Percentiles rank a stretch among this genome's conserved stretches.
Evolutionary conservation across 2,888 invertebrate species (phyloP).

Genomic region (Julus scandinavius): DNA sequence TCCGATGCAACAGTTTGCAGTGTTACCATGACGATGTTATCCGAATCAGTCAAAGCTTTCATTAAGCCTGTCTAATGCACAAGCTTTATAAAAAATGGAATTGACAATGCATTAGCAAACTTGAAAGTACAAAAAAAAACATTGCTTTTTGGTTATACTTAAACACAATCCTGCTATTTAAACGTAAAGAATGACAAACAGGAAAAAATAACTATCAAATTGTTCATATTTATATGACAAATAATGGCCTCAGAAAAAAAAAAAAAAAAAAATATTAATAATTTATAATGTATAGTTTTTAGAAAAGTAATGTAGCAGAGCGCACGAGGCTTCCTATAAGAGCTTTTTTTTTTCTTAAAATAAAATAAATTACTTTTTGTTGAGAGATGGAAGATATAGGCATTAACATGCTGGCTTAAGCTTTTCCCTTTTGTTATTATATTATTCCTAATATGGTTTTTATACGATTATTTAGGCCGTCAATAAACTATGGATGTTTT

Average conservation of each 20-base stretch:
- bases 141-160: not conserved
- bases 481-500: slow-evolving; percentile 33
- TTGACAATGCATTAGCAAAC: not conserved
- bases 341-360: slow-evolving; percentile 17
- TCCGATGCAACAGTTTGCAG: no score
- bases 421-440: slow-evolving; percentile 18
- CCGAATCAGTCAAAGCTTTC: not conserved
- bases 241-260: not conserved
- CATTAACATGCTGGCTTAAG: slow-evolving; percentile 12
- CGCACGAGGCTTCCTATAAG: not conserved
- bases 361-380: slow-evolving; percentile 28
- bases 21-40: no score
- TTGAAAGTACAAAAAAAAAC: not conserved
- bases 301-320: not conserved
- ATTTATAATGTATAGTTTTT: slow-evolving; percentile 27
- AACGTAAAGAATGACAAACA: not conserved
- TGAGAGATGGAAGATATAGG: not conserved
- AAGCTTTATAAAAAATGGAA: not conserved
- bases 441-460: slow-evolving; percentile 27
- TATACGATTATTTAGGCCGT: slow-evolving; percentile 27
- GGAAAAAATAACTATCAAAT: not conserved
- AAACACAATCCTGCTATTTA: not conserved
- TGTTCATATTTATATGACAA: not conserved
- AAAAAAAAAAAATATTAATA: not conserved
- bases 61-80: not conserved